Conservation (phyloP, 2,797 vertebrate genomes). For the Lateolabrax maculatus region DNA sequence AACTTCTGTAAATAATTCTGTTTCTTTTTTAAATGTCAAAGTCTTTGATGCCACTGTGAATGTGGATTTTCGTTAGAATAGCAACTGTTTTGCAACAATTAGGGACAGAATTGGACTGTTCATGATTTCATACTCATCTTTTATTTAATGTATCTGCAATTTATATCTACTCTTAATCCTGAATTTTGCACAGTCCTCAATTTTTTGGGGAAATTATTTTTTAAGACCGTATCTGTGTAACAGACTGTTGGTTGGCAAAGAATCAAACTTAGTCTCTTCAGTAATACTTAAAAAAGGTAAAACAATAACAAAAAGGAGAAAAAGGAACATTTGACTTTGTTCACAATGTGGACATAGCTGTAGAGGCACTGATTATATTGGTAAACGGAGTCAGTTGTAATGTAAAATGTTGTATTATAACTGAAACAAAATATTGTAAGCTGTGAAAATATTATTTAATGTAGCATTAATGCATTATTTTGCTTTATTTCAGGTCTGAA, state of each 20-base stretch:
- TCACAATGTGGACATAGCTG: not conserved
- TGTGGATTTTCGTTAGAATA: not conserved
- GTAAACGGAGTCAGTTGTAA: not conserved
- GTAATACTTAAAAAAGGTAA: not conserved
- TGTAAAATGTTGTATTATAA: not conserved
- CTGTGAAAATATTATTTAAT: not conserved
- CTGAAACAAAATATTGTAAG: not conserved
- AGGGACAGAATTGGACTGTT: conserved; percentile 17
- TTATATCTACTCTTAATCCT: not conserved
- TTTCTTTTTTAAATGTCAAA: not conserved
- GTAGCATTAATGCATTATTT: not conserved
- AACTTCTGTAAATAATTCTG: conserved; percentile 1
- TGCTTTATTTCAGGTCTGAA: not conserved
- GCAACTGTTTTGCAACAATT: conserved; percentile 29
- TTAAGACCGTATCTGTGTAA: not conserved
- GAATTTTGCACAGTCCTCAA: not conserved
- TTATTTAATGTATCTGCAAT: not conserved
- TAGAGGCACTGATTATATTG: not conserved
- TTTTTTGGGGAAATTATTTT: not conserved
- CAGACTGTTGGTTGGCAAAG: not conserved
- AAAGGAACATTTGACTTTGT: not conserved
- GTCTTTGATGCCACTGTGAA: not conserved
- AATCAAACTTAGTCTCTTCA: not conserved
- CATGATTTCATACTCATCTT: not conserved
- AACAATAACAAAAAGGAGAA: not conserved